These are phyloP conservation scores for Oryzias melastigma DNA, from an alignment of 2,113 vertebrate genomes.

Conservation along the genomic window DNA sequence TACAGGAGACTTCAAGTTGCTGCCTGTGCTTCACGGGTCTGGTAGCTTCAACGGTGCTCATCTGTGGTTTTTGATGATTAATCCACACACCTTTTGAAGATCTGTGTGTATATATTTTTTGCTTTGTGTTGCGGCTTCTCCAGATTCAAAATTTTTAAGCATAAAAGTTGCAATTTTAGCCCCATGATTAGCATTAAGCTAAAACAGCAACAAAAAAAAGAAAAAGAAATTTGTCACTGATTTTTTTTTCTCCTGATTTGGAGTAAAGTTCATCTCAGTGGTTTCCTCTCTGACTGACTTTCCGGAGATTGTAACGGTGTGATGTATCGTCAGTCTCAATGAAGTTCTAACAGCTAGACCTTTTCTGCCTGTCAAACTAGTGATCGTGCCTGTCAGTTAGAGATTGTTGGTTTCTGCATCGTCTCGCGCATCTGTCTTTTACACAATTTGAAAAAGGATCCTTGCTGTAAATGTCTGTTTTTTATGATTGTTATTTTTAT, in stretches of 20 bases:
- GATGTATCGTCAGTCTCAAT: conserved; percentile 50
- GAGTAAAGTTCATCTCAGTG: conserved; percentile 37
- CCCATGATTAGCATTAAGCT: conserved; percentile 18
- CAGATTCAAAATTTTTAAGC: conserved; percentile 13
- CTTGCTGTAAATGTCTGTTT: conserved; percentile 64
- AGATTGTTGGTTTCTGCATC: conserved; percentile 59
- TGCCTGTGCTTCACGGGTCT: conserved; percentile 18
- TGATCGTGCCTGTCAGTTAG: conserved; percentile 59
- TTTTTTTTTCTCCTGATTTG: conserved; percentile 25
- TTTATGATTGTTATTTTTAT: conserved; percentile 75
- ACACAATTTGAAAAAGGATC: conserved; percentile 51
- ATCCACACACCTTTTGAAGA: conserved; percentile 20
- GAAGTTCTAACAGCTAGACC: conserved; percentile 50
- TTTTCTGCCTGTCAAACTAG: conserved; percentile 56
- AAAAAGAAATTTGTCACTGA: conserved; percentile 18
- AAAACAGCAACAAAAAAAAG: conserved; percentile 8
- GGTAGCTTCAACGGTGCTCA: conserved; percentile 27
- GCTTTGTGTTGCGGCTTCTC: conserved; percentile 26
- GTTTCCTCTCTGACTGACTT: conserved; percentile 42
- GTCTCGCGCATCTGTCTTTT: conserved; percentile 63
- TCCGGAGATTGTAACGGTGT: conserved; percentile 52
- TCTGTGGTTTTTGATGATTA: conserved; percentile 29
- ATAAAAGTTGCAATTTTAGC: neutral
- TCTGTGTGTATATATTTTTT: conserved; percentile 28
- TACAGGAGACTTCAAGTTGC: conserved; percentile 24